Evolutionary conservation across 2,888 invertebrate genomes (phyloP), one percentile per base, ranked within the genome.

Genomic region (Tetanocera ferruginea): DNA sequence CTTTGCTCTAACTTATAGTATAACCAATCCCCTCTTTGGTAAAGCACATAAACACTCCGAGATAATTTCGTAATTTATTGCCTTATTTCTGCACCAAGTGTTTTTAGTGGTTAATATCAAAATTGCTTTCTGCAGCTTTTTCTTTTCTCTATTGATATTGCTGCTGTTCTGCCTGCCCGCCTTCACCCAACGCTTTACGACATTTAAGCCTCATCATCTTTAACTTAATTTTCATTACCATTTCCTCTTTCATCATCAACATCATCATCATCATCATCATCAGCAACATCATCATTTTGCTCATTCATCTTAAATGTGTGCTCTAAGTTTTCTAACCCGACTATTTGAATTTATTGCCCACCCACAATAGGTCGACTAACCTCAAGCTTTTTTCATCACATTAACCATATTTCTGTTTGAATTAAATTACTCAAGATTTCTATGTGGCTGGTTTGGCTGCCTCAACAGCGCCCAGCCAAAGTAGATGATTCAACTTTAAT

Each of bases 61-160:
- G 60, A 43, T 72, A 57, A 72, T 72, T 57, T 60, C 23, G 23
- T 23, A 57, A 57, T 72, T 72, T 60, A 72, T 72, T 60, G 72
- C 37, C 9, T 72, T 23, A 60, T 60, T 72, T 57, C 72, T 60
- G 72, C 72, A 37, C 37, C 57, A 60, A 57, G 57, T 72, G 43
- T 31, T 60, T 67, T 60, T 72, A 72, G 60, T 72, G 72, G 72
- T 72, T 72, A 43, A 72, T 72, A 60, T 25, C 60, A 17, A 60
- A 72, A 72, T 57, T 72, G 72, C 72, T 60, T 37, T 57, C 19
- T 72, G 19, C 72, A 17, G n/a, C 60, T 72, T 14, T 23, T 31
- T 25, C 9, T 8, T 17, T 14, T 23, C 11, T 25, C 11, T 2
- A 43, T 43, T n/a, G 11, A 25, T 60, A 23, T 14, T 60, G 4